phyloP scores from a whole-genome alignment of 2,797 vertebrate species.

The Poecilia velifera region DNA sequence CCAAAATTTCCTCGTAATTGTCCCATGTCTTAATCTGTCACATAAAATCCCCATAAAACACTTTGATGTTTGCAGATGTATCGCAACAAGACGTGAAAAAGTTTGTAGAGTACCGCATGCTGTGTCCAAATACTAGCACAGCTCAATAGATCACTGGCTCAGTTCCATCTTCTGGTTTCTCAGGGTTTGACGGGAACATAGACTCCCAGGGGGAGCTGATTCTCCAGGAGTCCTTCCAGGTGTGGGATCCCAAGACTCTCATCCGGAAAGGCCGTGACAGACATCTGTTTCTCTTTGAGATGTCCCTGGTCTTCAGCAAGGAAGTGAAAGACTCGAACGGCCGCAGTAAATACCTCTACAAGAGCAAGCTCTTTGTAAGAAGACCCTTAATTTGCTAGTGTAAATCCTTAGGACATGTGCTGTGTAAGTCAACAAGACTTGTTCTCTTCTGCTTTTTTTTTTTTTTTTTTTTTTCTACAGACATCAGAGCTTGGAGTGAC shows the following conservation, averaged over 20 bases:
- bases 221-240: constrained; percentile 99
- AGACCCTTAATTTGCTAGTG: constrained; percentile 30
- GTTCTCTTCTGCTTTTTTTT: no score
- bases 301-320: constrained; percentile 98
- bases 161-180: constrained; percentile 4
- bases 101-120: background rate
- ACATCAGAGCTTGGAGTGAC: constrained; percentile 98
- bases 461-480: constrained; percentile 71
- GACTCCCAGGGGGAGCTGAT: constrained; percentile 98
- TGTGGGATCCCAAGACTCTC: constrained; percentile 99
- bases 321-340: constrained; percentile 99
- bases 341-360: constrained; percentile 96
- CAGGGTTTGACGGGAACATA: constrained; percentile 98
- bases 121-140: constrained; percentile 1
- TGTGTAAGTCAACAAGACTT: background rate
- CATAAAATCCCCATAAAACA: background rate
- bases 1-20: background rate
- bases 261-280: constrained; percentile 97
- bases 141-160: background rate
- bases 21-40: background rate
- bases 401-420: background rate
- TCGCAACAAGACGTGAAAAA: background rate
- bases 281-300: constrained; percentile 99
- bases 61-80: background rate
- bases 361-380: constrained; percentile 95